Evolutionary conservation across 2,113 vertebrate species (phyloP), one percentile per base, ranked within the genome.

Genomic region (Saccopteryx leptura): DNA sequence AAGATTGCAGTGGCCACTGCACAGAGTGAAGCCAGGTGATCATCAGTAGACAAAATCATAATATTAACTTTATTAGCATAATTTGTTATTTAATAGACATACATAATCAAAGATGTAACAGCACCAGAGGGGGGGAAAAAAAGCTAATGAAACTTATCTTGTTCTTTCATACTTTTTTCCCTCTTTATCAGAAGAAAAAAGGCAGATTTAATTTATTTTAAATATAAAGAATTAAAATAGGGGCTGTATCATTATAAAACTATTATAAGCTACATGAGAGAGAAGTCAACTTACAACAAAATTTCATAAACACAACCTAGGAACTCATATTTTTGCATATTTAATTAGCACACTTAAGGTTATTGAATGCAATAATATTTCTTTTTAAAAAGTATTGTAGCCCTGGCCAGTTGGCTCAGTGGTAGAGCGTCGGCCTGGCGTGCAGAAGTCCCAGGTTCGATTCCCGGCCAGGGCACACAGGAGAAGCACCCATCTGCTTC

Each of bases 211-310:
- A 56, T 23, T 80, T 56, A 71, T 81, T 88, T 93, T 81, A 68
- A 88, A 63, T 56, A 74, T 23, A 81, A 92, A 91, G 18, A n/a
- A 90, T 87, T 65, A 39, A 75, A n/a, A 52, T 17, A 81, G 11
- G 7, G 21, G 46, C 52, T 7, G 31, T 58, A 31, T 48, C 18
- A 88, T 54, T 17, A 69, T 58, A 48, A 39, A 91, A 92, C 54
- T 46, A 75, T 87, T 0, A 88, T 63, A 69, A 89, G 48, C 9
- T 78, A 4, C 4, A 33, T 12, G 12, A 83, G 56, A 89, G 12
- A 83, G 56, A 89, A 88, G 54, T 84, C 48, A 91, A 60, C 48
- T 92, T 28, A 66, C 81, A 50, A 81, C 54, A 90, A 92, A 92
- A 72, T 72, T 78, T 63, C 56, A 74, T n/a, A 90, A 80, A 71